These are phyloP conservation scores for Drosophila bocqueti DNA, from an alignment of 1,140 invertebrate genomes.

Conservation along the genomic window DNA sequence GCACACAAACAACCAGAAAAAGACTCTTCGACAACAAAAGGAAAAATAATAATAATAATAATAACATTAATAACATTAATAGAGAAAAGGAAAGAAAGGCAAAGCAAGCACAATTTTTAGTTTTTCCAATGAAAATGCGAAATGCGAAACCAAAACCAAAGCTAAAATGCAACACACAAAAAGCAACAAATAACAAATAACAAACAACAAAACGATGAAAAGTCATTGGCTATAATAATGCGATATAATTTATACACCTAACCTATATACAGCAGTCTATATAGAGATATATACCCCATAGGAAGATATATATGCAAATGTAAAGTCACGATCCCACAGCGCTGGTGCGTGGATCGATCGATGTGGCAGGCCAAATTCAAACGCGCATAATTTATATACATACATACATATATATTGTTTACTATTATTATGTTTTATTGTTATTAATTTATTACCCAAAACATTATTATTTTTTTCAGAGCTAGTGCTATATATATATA, in stretches of 20 bases:
- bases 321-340: constrained; percentile 52
- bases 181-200: constrained; percentile 21
- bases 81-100: constrained; percentile 25
- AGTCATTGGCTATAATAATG: constrained; percentile 70
- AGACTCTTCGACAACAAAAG: constrained; percentile 37
- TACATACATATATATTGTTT: constrained; percentile 29
- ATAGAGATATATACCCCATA: constrained; percentile 33
- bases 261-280: constrained; percentile 28
- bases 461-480: constrained; percentile 45
- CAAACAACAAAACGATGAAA: constrained; percentile 22
- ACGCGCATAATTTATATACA: constrained; percentile 70
- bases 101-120: constrained; percentile 59
- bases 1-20: constrained; percentile 47
- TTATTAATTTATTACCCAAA: constrained; percentile 74
- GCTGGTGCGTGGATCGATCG: constrained; percentile 68
- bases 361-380: constrained; percentile 76
- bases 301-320: constrained; percentile 34
- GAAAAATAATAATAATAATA: not conserved
- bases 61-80: not conserved
- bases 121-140: constrained; percentile 44
- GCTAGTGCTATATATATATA: constrained; percentile 32
- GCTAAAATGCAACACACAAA: constrained; percentile 27
- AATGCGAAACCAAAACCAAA: constrained; percentile 45
- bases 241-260: constrained; percentile 42
- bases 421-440: constrained; percentile 76